phyloP scores from a whole-genome alignment of 35 echinoderm and acorn worm species.

The Heliocidaris erythrogramma region DNA sequence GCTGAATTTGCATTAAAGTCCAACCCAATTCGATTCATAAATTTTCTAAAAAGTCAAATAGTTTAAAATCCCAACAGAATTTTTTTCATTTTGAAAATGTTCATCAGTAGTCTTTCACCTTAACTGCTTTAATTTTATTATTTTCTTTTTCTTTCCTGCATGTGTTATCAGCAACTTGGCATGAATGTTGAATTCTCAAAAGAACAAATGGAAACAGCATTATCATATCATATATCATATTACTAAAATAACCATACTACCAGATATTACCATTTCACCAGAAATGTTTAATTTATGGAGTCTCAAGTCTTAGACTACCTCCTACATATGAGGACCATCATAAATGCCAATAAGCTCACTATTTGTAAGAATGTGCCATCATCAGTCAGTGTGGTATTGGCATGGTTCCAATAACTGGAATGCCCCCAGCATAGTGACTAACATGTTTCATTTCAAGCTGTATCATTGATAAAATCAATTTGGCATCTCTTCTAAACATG shows the following conservation, averaged over 20 bases:
- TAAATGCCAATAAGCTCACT: constrained; percentile 1
- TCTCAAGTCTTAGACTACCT: background rate
- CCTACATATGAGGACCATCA: background rate
- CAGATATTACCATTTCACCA: too few species aligned
- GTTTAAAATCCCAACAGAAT: background rate
- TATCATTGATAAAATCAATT: background rate
- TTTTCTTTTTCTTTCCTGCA: too few species aligned
- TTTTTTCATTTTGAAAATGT: background rate
- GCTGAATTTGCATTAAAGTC: too few species aligned
- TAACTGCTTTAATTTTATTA: background rate
- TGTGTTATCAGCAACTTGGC: too few species aligned
- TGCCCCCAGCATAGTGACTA: background rate
- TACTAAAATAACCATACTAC: too few species aligned
- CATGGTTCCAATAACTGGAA: background rate
- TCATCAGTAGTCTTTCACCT: background rate
- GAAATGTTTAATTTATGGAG: background rate
- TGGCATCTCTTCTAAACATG: background rate
- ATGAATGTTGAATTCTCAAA: background rate
- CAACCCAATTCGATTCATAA: background rate
- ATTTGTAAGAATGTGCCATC: background rate
- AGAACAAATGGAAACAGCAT: background rate
- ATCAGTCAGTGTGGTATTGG: background rate
- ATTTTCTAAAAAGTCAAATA: background rate
- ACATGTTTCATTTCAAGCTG: constrained; percentile 2
- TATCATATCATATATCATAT: too few species aligned